Evolutionary conservation across 1,140 invertebrate species (phyloP), one percentile per base, ranked within the genome.

Genomic region (Ephestia elutella): DNA sequence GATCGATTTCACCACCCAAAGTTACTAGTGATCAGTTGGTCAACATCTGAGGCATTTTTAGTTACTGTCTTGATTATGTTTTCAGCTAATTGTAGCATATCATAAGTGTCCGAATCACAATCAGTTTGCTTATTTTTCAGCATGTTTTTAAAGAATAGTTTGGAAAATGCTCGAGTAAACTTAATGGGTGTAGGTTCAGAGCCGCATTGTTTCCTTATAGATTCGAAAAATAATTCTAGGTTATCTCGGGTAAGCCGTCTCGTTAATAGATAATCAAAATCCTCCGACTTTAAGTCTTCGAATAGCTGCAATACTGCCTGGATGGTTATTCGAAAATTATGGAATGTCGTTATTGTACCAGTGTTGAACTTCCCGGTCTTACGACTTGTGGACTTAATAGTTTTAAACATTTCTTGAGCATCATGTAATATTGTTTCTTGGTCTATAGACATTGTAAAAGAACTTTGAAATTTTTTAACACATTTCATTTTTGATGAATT

Each of bases 401-500:
- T 48, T 21, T 10, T 19, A 57, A 57, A 57, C 20, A 57, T 20
- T 13, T 57, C 13, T 57, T 2, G 0, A 44, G 55, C 55, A 15
- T 20, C 55, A 9, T 48, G 10, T 2, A 57, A 44, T 38, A 57
- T n/a, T 44, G 38, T 49, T 20, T 44, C 19, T n/a, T 57, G 55
- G 9, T 19, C 32, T 19, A 19, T 19, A 57, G 35, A 38, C 20
- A 44, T 20, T 13, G 13, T 44, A 19, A 57, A 44, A 49, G 55
- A 18, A 20, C 35, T 21, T 57, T 57, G n/a, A 17, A 38, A 56
- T 15, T 44, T 25, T 20, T 57, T 57, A 7, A 44, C 7, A 53
- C 13, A 15, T 38, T 59, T 21, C 11, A 44, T 19, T 44, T 38
- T 59, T 15, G 49, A 38, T 9, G 38, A 60, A 54, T 63, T 68